These are phyloP conservation scores for Plemyria rubiginata DNA, from an alignment of 2,888 invertebrate genomes.

Conservation along the genomic window DNA sequence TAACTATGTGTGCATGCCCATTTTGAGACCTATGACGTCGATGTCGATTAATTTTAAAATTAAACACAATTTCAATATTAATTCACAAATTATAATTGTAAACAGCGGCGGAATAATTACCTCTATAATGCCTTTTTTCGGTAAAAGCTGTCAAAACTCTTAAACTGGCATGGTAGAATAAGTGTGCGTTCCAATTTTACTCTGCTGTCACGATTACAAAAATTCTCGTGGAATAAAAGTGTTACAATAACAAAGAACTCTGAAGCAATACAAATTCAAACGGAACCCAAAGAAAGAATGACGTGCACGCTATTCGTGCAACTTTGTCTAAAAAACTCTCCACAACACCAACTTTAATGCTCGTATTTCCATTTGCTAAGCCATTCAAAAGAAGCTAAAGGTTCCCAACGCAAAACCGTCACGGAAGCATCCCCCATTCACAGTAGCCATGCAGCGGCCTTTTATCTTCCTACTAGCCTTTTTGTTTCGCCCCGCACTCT, in stretches of 20 bases:
- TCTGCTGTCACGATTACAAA: not conserved
- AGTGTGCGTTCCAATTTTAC: not conserved
- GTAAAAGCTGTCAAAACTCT: too few species aligned
- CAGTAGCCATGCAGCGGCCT: slow-evolving; percentile 40
- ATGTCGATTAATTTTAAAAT: too few species aligned
- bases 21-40: too few species aligned
- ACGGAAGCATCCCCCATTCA: slow-evolving; percentile 27
- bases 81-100: too few species aligned
- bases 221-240: slow-evolving; percentile 6
- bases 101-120: too few species aligned
- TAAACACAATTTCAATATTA: too few species aligned
- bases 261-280: slow-evolving; percentile 5
- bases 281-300: slow-evolving; percentile 23
- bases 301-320: slow-evolving; percentile 29
- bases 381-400: slow-evolving; percentile 36
- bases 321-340: slow-evolving; percentile 19
- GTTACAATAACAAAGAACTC: slow-evolving; percentile 4
- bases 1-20: too few species aligned
- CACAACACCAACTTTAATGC: slow-evolving; percentile 22
- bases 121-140: too few species aligned
- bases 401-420: slow-evolving; percentile 30
- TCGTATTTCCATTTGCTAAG: slow-evolving; percentile 30
- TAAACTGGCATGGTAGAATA: too few species aligned
- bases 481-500: slow-evolving; percentile 51
- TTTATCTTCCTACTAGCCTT: slow-evolving; percentile 53